Evolutionary conservation across 2,797 vertebrate genomes (phyloP).

Genomic region (Orientallactaga sibirica): DNA sequence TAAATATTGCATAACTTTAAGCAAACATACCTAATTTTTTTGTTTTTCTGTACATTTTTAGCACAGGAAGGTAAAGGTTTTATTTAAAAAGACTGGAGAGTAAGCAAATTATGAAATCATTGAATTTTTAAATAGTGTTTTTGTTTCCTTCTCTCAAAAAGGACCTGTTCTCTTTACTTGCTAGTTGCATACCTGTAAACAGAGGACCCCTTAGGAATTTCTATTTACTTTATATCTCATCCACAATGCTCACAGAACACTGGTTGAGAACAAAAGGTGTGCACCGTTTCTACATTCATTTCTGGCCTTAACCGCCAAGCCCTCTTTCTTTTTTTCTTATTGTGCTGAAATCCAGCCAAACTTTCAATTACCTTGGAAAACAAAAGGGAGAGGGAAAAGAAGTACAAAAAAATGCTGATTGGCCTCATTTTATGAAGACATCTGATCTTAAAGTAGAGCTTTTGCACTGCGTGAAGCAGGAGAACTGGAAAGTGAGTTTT

Average conservation of each 20-base stretch:
- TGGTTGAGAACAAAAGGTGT: slow-evolving; percentile 84
- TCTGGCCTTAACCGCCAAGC: slow-evolving; percentile 14
- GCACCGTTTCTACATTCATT: slow-evolving; percentile 79
- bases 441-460: slow-evolving; percentile 81
- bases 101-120: slow-evolving; percentile 15
- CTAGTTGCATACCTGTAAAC: slow-evolving; percentile 83
- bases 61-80: background rate
- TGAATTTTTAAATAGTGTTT: slow-evolving; percentile 36
- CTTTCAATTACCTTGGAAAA: slow-evolving; percentile 60
- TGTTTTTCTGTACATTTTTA: background rate
- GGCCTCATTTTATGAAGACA: slow-evolving; percentile 80
- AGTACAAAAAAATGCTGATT: slow-evolving; percentile 80
- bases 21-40: background rate
- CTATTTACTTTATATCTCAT: slow-evolving; percentile 81
- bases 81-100: background rate
- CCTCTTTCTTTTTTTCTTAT: slow-evolving; percentile 72
- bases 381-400: slow-evolving; percentile 58
- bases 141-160: slow-evolving; percentile 9
- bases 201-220: slow-evolving; percentile 84
- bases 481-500: slow-evolving; percentile 78
- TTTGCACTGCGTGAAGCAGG: slow-evolving; percentile 74
- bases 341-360: slow-evolving; percentile 82
- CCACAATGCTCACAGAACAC: slow-evolving; percentile 78
- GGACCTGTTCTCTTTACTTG: slow-evolving; percentile 61
- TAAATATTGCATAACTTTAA: background rate